phyloP scores from a whole-genome alignment of 2,888 invertebrate species.

The Lochmaea crataegi region DNA sequence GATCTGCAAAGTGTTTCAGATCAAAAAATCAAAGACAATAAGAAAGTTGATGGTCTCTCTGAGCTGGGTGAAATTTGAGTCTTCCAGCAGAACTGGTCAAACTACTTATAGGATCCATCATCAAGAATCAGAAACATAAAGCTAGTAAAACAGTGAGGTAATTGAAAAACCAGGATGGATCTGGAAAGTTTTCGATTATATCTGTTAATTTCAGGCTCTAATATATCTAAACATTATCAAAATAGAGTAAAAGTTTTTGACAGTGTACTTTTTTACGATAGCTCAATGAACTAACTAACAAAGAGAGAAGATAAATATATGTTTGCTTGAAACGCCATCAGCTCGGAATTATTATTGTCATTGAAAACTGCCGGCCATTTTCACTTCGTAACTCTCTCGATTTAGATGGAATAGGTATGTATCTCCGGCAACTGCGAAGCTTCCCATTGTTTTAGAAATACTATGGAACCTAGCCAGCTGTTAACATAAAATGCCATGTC shows the following conservation, averaged over 20 bases:
- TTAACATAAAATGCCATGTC: constrained; percentile 20
- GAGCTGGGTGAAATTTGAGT: no score
- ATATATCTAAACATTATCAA: no score
- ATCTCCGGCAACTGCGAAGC: constrained; percentile 25
- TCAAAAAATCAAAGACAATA: no score
- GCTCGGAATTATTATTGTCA: constrained; percentile 25
- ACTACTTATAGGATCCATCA: no score
- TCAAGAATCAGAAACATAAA: no score
- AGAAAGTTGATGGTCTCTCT: no score
- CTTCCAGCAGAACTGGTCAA: no score
- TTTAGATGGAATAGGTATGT: constrained; percentile 27
- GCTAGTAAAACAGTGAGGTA: no score
- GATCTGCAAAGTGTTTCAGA: no score
- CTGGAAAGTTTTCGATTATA: no score
- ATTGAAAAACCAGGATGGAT: no score
- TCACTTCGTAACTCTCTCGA: constrained; percentile 30
- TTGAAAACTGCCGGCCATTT: constrained; percentile 26
- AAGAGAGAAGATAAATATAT: constrained; percentile 17
- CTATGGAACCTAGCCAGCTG: constrained; percentile 27
- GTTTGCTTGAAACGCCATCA: constrained; percentile 7
- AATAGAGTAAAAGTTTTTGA: not conserved
- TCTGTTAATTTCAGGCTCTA: no score
- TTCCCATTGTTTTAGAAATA: constrained; percentile 25
- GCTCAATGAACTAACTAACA: not conserved
- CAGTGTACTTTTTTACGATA: not conserved